Evolutionary conservation across 92 coral and sea anemone genomes (phyloP), one percentile per base, ranked within the genome.

Genomic region (Zoanthus solanderi): DNA sequence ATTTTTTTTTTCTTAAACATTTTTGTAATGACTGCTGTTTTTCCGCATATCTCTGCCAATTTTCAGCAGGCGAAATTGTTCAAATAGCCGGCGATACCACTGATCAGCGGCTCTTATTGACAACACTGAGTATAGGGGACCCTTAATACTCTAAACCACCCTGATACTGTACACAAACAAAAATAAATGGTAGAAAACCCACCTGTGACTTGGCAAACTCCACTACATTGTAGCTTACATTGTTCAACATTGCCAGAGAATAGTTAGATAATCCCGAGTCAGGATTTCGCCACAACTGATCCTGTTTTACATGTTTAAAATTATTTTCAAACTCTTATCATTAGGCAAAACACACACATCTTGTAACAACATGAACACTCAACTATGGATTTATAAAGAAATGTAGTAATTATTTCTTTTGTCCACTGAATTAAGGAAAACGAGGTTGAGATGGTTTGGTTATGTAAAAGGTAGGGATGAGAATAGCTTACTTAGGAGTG

Each of bases 131-230:
- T 28, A 46, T 76, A 53, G 7, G 2, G 80, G 6, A 53, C 16
- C 50, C 28, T 34, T 14, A 15, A 76, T 76, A 29, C 52, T 30
- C 23, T 50, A 53, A 53, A 53, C 46, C 34, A 45, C 65, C 65
- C 52, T 17, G 75, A 29, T 71, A 71, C 75, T 18, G 73, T 68
- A 68, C 42, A 71, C 44, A 37, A 71, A 71, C 1, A 14, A 53
- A 53, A 53, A 53, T 53, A 58, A 58, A 58, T 58, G 65, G n/a
- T 14, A 10, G 17, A 10, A 53, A 48, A 47, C 94, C 45, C 23
- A 96, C 99, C 91, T 95, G 95, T 61, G 98, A 95, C 88, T 95
- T 97, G 15, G 98, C 99, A 91, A 95, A 97, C 87, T 95, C 98
- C 75, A 97, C 95, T 7, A 97, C 98, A 92, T 95, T 95, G 83